Evolutionary conservation across 2,797 vertebrate genomes (phyloP), one percentile per base, ranked within the genome.

Genomic region (Rhynchonycteris naso): DNA sequence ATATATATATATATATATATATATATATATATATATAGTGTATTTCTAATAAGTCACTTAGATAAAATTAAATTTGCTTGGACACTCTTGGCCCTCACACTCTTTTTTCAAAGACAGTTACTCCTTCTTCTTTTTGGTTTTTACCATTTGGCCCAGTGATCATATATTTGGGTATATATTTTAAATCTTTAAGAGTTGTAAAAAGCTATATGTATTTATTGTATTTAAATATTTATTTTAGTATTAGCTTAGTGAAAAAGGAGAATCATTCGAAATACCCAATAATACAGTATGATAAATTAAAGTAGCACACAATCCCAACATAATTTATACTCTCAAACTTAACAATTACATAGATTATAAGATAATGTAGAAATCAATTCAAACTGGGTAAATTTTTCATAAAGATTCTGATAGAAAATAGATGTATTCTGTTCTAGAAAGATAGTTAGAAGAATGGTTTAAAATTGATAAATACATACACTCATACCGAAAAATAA

Each of bases 141-240:
- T 50, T 80, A 68, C 16, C 3, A 52, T 52, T 79, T 91, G 38
- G 18, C 52, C 33, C 35, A 63, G 9, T 18, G 61, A 65, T 61
- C 10, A 76, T 87, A 4, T 12, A 84, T 72, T 84, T 24, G 3
- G 8, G 3, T 69, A 63, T 26, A 47, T 63, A 91, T 93, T 91
- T 96, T 33, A 54, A 71, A 89, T 47, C n/a, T 18, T 83, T 14
- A 65, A 38, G 13, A 65, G 11, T 30, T 90, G 13, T 4, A 7
- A 85, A 94, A 96, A 78, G 0, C 7, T 69, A 9, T 71, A 35
- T 50, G 7, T 50, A 52, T 56, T 79, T 83, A 95, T n/a, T 50
- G 7, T 50, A 52, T 56, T 79, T 83, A 95, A 88, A 85, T 61
- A 80, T 78, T 91, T 91, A 87, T 72, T 95, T 90, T 5, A 54